These are phyloP conservation scores for Stenoptilia bipunctidactyla DNA, from an alignment of 2,888 invertebrate genomes.

Conservation along the genomic window DNA sequence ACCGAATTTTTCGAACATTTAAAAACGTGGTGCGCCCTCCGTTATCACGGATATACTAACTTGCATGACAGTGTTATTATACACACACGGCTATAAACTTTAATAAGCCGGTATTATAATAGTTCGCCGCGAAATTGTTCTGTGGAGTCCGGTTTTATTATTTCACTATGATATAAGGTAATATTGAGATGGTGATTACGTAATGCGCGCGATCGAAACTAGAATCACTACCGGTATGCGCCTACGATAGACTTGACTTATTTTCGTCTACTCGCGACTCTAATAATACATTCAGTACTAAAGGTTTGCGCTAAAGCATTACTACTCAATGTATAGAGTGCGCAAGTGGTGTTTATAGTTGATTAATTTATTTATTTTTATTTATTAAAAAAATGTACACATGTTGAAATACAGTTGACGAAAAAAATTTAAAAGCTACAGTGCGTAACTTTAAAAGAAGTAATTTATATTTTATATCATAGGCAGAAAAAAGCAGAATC, in stretches of 20 bases:
- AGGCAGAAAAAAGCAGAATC: no score
- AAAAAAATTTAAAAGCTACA: no score
- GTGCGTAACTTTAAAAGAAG: no score
- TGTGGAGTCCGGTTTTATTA: conserved; percentile 26
- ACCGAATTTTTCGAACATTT: no score
- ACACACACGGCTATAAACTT: conserved; percentile 34
- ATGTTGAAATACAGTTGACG: no score
- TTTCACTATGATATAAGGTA: neutral
- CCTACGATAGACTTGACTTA: conserved; percentile 38
- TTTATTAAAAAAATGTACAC: no score
- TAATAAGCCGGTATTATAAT: conserved; percentile 29
- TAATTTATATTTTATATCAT: no score
- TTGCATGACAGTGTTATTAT: conserved; percentile 27
- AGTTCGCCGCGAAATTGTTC: conserved; percentile 39
- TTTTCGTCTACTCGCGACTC: conserved; percentile 29
- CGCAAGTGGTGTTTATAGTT: neutral
- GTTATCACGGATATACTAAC: conserved; percentile 52
- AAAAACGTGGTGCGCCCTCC: conserved; percentile 40
- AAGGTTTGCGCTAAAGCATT: neutral
- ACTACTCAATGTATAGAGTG: neutral
- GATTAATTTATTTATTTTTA: no score
- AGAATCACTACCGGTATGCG: conserved; percentile 43
- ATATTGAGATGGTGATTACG: conserved; percentile 27
- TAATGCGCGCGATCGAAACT: conserved; percentile 30
- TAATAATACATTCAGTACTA: conserved; percentile 1